A percentile compares a stretch with the other conserved stretches of the same genome.
Evolutionary conservation across 2,888 invertebrate species (phyloP).

Genomic region (Hartigia nigra): DNA sequence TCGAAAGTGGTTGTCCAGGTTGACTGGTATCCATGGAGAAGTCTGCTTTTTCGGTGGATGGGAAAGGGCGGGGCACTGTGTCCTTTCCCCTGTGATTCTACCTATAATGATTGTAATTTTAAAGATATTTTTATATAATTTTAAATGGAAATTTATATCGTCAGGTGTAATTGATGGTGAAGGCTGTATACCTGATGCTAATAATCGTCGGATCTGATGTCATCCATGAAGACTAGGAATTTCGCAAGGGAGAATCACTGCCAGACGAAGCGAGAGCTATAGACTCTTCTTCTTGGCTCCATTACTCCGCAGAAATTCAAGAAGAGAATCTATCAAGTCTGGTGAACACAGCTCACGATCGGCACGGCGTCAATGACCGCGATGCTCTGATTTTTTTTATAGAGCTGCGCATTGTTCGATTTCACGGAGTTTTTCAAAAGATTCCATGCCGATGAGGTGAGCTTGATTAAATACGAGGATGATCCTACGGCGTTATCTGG

Average conservation of each 20-base stretch:
- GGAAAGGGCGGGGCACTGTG: background rate
- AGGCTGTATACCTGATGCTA: background rate
- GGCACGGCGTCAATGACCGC: constrained; percentile 16
- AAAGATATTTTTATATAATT: background rate
- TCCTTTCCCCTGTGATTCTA: background rate
- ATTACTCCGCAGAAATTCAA: background rate
- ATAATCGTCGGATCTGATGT: background rate
- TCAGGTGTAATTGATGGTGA: background rate
- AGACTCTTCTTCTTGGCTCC: background rate
- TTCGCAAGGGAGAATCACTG: background rate
- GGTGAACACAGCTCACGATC: background rate
- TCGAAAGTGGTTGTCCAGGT: constrained; percentile 7
- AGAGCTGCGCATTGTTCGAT: constrained; percentile 24
- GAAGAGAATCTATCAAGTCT: background rate
- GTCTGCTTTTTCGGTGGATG: background rate
- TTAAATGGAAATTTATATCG: background rate
- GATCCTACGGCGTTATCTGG: background rate
- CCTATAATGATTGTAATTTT: background rate
- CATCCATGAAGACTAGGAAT: background rate
- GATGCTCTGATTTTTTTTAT: constrained; percentile 15
- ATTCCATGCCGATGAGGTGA: constrained; percentile 14
- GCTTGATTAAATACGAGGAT: background rate
- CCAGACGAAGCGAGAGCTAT: background rate
- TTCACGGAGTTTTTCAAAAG: constrained; percentile 25
- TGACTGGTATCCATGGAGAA: background rate